phyloP scores from a whole-genome alignment of 1,140 invertebrate species.

The Ericerus pela region DNA sequence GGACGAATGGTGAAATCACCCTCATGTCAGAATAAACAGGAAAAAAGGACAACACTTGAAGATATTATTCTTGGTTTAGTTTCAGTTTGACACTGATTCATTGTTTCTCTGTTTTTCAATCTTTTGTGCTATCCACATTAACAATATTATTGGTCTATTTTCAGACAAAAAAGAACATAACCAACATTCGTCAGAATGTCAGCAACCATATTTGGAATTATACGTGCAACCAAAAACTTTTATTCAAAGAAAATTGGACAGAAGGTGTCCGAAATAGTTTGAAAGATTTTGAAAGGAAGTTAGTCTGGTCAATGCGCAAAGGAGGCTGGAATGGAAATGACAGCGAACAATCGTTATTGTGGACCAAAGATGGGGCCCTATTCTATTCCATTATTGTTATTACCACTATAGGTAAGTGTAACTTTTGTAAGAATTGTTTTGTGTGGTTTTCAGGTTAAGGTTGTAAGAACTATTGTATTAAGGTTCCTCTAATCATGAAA shows the following conservation, averaged over 20 bases:
- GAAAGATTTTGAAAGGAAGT: constrained; percentile 60
- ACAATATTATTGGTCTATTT: constrained; percentile 20
- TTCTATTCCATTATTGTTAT: constrained; percentile 97
- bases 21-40: too few species aligned
- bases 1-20: too few species aligned
- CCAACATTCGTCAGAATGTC: constrained; percentile 50
- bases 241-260: constrained; percentile 60
- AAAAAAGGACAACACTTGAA: too few species aligned
- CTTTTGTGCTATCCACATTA: too few species aligned
- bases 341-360: constrained; percentile 55
- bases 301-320: constrained; percentile 69
- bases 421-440: not conserved
- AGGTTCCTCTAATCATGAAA: too few species aligned
- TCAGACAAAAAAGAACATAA: constrained; percentile 65
- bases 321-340: constrained; percentile 86
- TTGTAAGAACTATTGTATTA: not conserved
- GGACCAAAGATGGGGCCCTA: constrained; percentile 79
- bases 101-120: too few species aligned
- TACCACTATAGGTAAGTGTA: constrained; percentile 75
- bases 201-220: constrained; percentile 65
- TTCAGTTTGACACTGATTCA: too few species aligned
- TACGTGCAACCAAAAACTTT: constrained; percentile 45
- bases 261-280: constrained; percentile 40
- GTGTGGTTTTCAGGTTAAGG: not conserved
- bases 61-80: too few species aligned